Percentiles rank a stretch among this genome's conserved stretches.
phyloP scores from a whole-genome alignment of 2,113 vertebrate genomes.

The Odocoileus hemionus region DNA sequence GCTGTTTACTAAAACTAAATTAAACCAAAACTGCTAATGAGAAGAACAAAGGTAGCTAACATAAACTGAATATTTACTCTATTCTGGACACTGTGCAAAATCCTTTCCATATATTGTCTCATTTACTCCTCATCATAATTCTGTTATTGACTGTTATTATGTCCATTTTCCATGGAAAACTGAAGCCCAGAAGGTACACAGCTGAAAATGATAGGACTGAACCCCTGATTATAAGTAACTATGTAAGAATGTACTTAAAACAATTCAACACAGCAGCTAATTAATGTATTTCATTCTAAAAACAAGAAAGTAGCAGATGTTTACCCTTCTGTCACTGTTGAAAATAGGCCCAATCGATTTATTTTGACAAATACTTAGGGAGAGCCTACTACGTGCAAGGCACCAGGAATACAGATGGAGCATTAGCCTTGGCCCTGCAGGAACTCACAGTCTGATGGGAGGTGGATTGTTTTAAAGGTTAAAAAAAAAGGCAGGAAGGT shows the following conservation, averaged over 20 bases:
- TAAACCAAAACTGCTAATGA: not conserved
- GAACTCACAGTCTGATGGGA: not conserved
- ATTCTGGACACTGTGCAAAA: not conserved
- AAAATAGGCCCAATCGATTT: not conserved
- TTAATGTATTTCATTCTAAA: not conserved
- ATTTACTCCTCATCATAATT: not conserved
- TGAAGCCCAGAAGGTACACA: not conserved
- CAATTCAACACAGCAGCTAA: not conserved
- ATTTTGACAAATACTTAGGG: not conserved
- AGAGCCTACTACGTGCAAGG: not conserved
- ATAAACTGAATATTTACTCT: not conserved
- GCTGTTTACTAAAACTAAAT: not conserved
- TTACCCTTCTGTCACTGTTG: not conserved
- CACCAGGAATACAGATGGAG: not conserved
- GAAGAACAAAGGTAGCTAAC: not conserved
- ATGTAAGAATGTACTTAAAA: not conserved
- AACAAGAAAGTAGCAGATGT: not conserved
- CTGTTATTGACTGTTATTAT: not conserved
- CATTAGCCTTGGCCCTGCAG: not conserved
- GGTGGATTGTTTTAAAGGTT: not conserved
- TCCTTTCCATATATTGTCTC: not conserved
- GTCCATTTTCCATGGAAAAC: not conserved
- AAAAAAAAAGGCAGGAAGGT: not conserved
- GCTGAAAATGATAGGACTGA: not conserved
- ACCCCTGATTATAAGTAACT: not conserved